Evolutionary conservation across 2,888 invertebrate genomes (phyloP), one percentile per base, ranked within the genome.

Genomic region (Lepidochrysops patricia): DNA sequence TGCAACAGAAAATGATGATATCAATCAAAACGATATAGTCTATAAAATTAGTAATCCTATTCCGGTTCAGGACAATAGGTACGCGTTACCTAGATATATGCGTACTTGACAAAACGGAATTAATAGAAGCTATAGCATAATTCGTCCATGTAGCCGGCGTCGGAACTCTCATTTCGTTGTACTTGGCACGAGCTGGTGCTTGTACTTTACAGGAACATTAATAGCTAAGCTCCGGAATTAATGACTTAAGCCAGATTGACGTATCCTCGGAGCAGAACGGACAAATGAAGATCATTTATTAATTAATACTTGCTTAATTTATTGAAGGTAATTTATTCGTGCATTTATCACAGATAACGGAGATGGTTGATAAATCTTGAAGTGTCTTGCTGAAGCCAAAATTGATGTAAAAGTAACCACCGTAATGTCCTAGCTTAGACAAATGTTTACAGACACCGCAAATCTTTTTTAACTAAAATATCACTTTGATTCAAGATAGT

Each of bases 211-310:
- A 49, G 32, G 48, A 27, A 49, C 58, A 58, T 58, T 58, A 48
- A 58, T 49, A 58, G 58, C 58, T 58, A 58, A 58, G 58, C 58
- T 37, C 56, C 29, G 19, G 48, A 58, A 49, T 58, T 48, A 58
- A 58, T 58, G 43, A 48, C 48, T 58, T 48, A n/a, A 58, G 49
- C 48, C 49, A 29, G 23, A 58, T 58, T 58, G 58, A 58, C 58
- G 49, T 58, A 58, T 58, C 29, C 12, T 9, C 49, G 23, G 29
- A 49, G 23, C 25, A 49, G 43, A 43, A 27, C 29, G 43, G 43
- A 57, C 58, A 58, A 49, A 58, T 49, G 23, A 58, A 32, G 23
- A 49, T 48, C 58, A 58, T 58, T 58, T 32, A 32, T 58, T 58
- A 19, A 43, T 43, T 50, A 26, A 26, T 50, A 50, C 50, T 50